Evolutionary conservation across 2,113 vertebrate species (phyloP).

Genomic region (Reinhardtius hippoglossoides): DNA sequence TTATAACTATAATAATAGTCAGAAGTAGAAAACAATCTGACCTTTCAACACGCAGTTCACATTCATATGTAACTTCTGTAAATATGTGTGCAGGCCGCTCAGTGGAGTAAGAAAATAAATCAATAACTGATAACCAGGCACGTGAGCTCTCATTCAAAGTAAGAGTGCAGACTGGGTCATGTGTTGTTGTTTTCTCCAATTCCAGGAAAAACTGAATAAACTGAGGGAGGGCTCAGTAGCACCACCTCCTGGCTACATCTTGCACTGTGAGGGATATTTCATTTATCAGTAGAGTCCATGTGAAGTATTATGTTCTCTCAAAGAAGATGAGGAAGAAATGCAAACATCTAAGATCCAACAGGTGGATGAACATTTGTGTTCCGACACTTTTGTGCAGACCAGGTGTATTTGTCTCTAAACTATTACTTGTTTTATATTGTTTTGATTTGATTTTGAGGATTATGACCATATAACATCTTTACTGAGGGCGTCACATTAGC

Average conservation of each 20-base stretch:
- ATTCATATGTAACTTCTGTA: neutral
- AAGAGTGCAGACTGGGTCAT: slow-evolving; percentile 3
- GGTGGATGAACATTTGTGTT: too few species aligned
- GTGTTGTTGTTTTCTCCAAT: slow-evolving; percentile 13
- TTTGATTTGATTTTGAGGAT: too few species aligned
- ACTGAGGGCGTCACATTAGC: too few species aligned
- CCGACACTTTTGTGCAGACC: too few species aligned
- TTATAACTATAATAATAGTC: too few species aligned
- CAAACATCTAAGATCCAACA: too few species aligned
- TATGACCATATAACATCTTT: too few species aligned
- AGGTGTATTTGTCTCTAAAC: too few species aligned
- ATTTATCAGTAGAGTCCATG: too few species aligned
- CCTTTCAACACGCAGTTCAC: too few species aligned
- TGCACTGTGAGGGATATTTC: neutral
- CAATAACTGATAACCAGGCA: neutral
- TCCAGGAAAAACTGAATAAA: slow-evolving; percentile 5
- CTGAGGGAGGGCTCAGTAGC: neutral
- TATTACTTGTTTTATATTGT: too few species aligned
- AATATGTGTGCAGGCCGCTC: neutral
- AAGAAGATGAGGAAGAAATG: neutral
- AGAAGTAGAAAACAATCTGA: neutral
- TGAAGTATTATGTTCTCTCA: too few species aligned
- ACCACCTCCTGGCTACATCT: slow-evolving; percentile 42
- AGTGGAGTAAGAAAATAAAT: neutral
- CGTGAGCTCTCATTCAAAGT: neutral